A percentile compares a stretch with the other conserved stretches of the same genome.
phyloP scores from a whole-genome alignment of 1,140 invertebrate genomes.

The Cherax quadricarinatus region DNA sequence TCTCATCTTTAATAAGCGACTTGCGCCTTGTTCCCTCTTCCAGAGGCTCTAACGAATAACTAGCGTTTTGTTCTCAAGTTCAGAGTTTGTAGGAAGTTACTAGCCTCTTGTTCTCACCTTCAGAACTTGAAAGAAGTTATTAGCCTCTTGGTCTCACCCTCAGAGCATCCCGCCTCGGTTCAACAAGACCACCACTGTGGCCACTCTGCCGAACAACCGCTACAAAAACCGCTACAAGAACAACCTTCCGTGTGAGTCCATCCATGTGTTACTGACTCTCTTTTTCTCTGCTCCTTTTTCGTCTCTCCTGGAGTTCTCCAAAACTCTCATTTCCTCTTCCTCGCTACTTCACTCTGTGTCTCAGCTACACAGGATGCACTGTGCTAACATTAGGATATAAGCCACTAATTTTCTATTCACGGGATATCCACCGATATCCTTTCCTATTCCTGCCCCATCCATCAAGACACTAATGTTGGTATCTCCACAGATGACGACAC shows the following conservation, averaged over 20 bases:
- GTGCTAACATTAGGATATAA: too few species aligned
- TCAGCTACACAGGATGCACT: neutral
- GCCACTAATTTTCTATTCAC: too few species aligned
- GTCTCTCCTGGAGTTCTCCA: neutral
- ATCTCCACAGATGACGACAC: slow-evolving; percentile 39
- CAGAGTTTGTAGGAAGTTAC: too few species aligned
- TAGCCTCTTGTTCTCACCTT: too few species aligned
- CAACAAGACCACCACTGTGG: neutral
- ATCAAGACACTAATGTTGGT: neutral
- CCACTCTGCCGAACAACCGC: neutral
- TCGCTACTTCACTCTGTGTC: neutral
- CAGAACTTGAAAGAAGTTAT: too few species aligned
- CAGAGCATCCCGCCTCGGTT: slow-evolving; percentile 8
- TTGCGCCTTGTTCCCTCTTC: too few species aligned
- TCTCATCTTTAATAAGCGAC: too few species aligned
- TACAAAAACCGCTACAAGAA: slow-evolving; percentile 45
- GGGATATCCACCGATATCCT: too few species aligned
- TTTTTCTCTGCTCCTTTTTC: slow-evolving; percentile 3
- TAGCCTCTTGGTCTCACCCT: neutral
- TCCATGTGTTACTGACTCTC: neutral
- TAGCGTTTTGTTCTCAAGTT: too few species aligned
- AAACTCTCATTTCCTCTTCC: neutral
- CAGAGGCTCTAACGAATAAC: too few species aligned
- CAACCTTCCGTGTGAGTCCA: slow-evolving; percentile 26
- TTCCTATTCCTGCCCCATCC: too few species aligned